Base-by-base conservation (phyloP, 2,113 vertebrate species). In the Ageneiosus marmoratus region DNA sequence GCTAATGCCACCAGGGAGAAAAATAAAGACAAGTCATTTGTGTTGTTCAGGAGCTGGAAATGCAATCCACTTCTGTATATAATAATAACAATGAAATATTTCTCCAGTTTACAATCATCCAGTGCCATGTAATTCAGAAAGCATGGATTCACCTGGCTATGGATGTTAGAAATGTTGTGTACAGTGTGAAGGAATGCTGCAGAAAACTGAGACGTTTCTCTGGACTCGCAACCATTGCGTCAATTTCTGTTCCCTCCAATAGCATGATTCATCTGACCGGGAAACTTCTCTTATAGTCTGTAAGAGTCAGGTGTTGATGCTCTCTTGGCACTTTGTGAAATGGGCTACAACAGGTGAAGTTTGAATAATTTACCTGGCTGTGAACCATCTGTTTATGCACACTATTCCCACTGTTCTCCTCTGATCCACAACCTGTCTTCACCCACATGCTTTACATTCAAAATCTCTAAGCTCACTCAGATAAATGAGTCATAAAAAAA, bases 301-400 rank as follows among this genome's bases (percentile, higher is more conserved):
- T 18, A 34, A 11, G 20, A 22, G 22, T 77, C 32, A 56, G 53
- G 34, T 27, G n/a, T n/a, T 41, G 32, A 77, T 22, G 74, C 24
- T 46, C 55, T 60, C 76, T 46, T 60, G 53, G 76, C 37, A 41
- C 75, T 34, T 37, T 78, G 76, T 78, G 55, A 78, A 78, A 60
- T 27, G 20, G 24, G 34, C 76, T 58, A n/a, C 53, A 58, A n/a
- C 75, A 77, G 75, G 20, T 44, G 37, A 78, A 27, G 75, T 60
- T 58, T 60, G 37, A 46, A 37, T n/a, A 16, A 60, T 46, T 78
- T 5, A 24, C 37, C 76, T 78, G 53, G 24, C 76, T 78, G 76
- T 60, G 55, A 60, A 60, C 55, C 76, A 78, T 78, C 76, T 60
- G 76, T 60, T 44, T 77, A 34, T 77, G 53, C 53, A 7, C 53